Conservation (phyloP, 1,140 invertebrate species). For the Ganaspis sp. region DNA sequence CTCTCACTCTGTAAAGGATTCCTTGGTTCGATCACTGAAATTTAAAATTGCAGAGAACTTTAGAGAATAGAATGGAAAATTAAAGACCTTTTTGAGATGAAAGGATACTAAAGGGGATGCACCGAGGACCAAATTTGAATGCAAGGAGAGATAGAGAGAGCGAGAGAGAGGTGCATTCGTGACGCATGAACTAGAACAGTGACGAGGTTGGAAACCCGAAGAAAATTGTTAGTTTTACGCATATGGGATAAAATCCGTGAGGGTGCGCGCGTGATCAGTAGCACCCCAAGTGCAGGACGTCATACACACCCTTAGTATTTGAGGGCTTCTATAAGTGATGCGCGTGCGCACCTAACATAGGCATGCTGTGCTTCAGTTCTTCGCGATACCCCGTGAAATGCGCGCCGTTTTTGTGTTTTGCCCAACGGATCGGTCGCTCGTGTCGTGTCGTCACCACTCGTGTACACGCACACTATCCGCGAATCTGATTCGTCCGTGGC, state of each 20-base stretch:
- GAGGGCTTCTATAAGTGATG: slow-evolving; percentile 43
- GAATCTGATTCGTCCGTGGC: slow-evolving; percentile 37
- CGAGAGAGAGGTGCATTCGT: not conserved
- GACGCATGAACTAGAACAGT: slow-evolving; percentile 34
- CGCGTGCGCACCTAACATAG: slow-evolving; percentile 58
- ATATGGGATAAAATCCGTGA: slow-evolving; percentile 29
- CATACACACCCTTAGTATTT: slow-evolving; percentile 49
- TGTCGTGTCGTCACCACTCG: slow-evolving; percentile 29
- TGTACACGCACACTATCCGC: slow-evolving; percentile 36
- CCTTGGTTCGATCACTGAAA: too few relatives aligned
- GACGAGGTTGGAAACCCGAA: slow-evolving; percentile 38
- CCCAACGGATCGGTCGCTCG: slow-evolving; percentile 38
- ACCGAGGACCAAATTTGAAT: not conserved
- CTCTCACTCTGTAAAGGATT: too few relatives aligned
- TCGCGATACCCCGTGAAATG: slow-evolving; percentile 66
- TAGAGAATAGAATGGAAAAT: too few relatives aligned
- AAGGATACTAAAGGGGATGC: slow-evolving; percentile 1
- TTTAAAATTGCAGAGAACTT: too few relatives aligned
- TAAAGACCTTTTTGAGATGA: not conserved
- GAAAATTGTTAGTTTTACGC: slow-evolving; percentile 45
- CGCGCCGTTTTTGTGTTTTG: slow-evolving; percentile 55
- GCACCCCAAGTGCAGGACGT: slow-evolving; percentile 39
- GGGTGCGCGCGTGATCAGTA: slow-evolving; percentile 35
- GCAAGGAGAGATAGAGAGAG: not conserved
- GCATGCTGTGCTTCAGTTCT: slow-evolving; percentile 62